Percentiles rank a stretch among this genome's conserved stretches.
These are phyloP conservation scores for Lacanobia wlatinum DNA, from an alignment of 2,888 invertebrate species.

Conservation along the genomic window DNA sequence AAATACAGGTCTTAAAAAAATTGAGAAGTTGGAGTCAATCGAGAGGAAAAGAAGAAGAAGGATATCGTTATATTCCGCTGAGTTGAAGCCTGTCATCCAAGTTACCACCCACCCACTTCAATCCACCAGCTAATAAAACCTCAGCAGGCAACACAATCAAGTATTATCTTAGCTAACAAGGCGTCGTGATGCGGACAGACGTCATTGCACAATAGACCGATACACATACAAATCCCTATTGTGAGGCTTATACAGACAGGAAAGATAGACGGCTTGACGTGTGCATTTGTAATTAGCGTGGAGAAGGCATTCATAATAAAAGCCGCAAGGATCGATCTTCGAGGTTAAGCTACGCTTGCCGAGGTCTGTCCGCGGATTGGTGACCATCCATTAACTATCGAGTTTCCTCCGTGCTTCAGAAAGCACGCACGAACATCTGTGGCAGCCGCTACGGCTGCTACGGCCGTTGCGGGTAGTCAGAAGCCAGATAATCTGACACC, in stretches of 20 bases:
- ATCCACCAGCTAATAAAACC: not conserved
- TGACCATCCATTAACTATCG: too few relatives aligned
- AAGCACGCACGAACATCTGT: too few relatives aligned
- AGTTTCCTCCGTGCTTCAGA: too few relatives aligned
- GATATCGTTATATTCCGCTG: too few relatives aligned
- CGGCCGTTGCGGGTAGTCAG: too few relatives aligned
- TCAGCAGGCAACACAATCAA: conserved; percentile 30
- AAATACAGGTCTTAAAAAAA: too few relatives aligned
- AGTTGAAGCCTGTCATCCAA: not conserved
- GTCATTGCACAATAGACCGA: conserved; percentile 50
- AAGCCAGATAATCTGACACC: too few relatives aligned
- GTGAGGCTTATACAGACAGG: conserved; percentile 53
- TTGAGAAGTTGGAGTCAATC: too few relatives aligned
- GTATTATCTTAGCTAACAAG: conserved; percentile 49
- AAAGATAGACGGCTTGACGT: conserved; percentile 28
- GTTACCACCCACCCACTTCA: conserved; percentile 12
- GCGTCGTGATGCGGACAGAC: conserved; percentile 25
- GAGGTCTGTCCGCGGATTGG: too few relatives aligned
- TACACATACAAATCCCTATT: conserved; percentile 43
- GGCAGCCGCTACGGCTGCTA: too few relatives aligned
- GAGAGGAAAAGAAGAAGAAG: too few relatives aligned
- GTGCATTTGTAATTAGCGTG: conserved; percentile 20
- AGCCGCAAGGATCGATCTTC: not conserved
- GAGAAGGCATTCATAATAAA: conserved; percentile 1
- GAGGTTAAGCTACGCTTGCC: not conserved